Conservation (phyloP, 2,888 invertebrate species). For the Cephus sareptanus region DNA sequence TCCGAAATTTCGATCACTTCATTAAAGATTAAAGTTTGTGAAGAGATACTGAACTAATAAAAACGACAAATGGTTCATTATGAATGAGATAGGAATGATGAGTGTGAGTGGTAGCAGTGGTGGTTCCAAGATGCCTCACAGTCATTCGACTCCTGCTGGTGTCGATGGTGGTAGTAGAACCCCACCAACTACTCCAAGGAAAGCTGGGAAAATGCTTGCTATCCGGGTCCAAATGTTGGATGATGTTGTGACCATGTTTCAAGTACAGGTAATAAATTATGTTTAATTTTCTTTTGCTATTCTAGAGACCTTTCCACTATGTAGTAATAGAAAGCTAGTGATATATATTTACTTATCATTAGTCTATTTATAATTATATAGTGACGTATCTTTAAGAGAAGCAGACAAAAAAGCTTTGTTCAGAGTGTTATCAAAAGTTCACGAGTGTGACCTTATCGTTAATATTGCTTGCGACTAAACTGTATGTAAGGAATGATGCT, state of each 20-base stretch:
- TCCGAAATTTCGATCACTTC: constrained; percentile 9
- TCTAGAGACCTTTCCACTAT: no score
- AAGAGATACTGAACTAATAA: constrained; percentile 24
- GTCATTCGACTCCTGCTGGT: constrained; percentile 85
- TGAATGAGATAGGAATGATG: constrained; percentile 60
- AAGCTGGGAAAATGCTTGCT: constrained; percentile 89
- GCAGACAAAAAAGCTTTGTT: no score
- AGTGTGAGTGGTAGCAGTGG: constrained; percentile 62
- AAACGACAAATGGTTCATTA: constrained; percentile 39
- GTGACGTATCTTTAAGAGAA: no score
- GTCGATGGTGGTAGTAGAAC: constrained; percentile 82
- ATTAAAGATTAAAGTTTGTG: constrained; percentile 12
- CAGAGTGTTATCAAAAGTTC: no score
- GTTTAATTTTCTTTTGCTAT: no score
- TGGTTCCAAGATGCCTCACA: constrained; percentile 81
- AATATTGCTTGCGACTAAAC: no score
- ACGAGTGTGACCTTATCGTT: no score
- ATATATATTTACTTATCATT: no score
- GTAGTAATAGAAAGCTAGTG: no score
- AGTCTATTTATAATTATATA: no score
- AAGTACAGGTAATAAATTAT: constrained; percentile 81
- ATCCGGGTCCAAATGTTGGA: constrained; percentile 91
- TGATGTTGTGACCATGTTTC: constrained; percentile 89
- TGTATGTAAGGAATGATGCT: no score
- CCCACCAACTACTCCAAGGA: constrained; percentile 83